Evolutionary conservation across 23 tunicate genomes (phyloP), one percentile per base, ranked within the genome.

Genomic region (Botrylloides violaceus): DNA sequence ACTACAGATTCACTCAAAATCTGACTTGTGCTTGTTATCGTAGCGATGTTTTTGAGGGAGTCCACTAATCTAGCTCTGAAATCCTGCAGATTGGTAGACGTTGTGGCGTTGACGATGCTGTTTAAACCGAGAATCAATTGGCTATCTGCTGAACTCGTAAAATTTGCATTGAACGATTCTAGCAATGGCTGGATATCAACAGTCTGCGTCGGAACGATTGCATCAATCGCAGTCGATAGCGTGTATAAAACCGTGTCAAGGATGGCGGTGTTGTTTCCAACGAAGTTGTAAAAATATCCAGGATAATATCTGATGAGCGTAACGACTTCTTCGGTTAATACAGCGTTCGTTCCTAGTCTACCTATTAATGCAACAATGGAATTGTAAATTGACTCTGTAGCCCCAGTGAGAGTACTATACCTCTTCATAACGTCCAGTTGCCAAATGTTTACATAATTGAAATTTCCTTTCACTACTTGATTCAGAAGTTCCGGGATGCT

Each of bases 271-370:
- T 63, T 63, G 32, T 29, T 33, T 29, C 7, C 18, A 28, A 28
- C 34, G 29, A 63, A 63, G 18, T 27, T 31, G 35, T 63, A 63
- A 63, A 12, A 63, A 63, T 63, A 63, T 63, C 70, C 70, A 19
- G 70, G 70, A 27, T 12, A 33, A 9, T 63, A 63, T 63, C 23
- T 12, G 32, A 63, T 63, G 7, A 33, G 23, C 4, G 70, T 63
- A 22, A 3, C 20, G 23, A 63, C 29, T 7, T 63, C 70, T 27
- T 63, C 70, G 3, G 70, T 29, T 23, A 63, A 29, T 19, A 19
- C 20, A 3, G 19, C 70, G 35, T 63, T 27, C 3, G 29, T 21
- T 31, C 70, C 70, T 19, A 63, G 33, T 28, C 70, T 63, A 4
- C 3, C 33, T 63, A 33, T 63, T 9, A 63, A 33, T 25, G 26